A percentile compares a stretch with the other conserved stretches of the same genome.
These are phyloP conservation scores for Tetrax tetrax DNA, from an alignment of 2,113 vertebrate genomes.

Conservation along the genomic window DNA sequence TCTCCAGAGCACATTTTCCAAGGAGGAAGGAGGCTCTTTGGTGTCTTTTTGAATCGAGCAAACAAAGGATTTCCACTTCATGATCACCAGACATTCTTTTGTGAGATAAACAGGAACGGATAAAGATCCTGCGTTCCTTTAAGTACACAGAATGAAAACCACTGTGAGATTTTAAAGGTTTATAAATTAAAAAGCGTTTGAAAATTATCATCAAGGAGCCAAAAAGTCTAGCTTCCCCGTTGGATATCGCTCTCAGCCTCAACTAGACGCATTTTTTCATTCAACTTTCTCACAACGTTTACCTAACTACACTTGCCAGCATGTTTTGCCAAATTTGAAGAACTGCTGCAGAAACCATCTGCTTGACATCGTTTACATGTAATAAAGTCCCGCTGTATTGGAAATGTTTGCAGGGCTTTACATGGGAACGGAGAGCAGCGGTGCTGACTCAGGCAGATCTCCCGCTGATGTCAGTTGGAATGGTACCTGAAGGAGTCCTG, in stretches of 20 bases:
- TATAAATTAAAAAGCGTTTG: constrained; percentile 19
- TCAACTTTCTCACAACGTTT: constrained; percentile 28
- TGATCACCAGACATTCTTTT: neutral
- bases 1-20: neutral
- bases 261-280: neutral
- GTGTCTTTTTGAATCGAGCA: neutral
- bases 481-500: constrained; percentile 6
- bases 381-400: constrained; percentile 17
- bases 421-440: constrained; percentile 45
- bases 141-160: constrained; percentile 12
- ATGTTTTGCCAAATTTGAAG: constrained; percentile 36
- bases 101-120: constrained; percentile 11
- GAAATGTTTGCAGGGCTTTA: constrained; percentile 52
- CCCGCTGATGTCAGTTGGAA: constrained; percentile 38
- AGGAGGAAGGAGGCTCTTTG: neutral
- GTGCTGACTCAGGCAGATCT: constrained; percentile 51
- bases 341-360: constrained; percentile 61
- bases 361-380: constrained; percentile 26
- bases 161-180: neutral
- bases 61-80: constrained; percentile 12
- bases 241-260: neutral
- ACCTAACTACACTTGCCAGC: constrained; percentile 44
- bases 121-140: constrained; percentile 1
- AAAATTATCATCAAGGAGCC: neutral
- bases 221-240: constrained; percentile 20